Conservation (phyloP, 1,140 invertebrate genomes). For the Drosophila azteca region DNA sequence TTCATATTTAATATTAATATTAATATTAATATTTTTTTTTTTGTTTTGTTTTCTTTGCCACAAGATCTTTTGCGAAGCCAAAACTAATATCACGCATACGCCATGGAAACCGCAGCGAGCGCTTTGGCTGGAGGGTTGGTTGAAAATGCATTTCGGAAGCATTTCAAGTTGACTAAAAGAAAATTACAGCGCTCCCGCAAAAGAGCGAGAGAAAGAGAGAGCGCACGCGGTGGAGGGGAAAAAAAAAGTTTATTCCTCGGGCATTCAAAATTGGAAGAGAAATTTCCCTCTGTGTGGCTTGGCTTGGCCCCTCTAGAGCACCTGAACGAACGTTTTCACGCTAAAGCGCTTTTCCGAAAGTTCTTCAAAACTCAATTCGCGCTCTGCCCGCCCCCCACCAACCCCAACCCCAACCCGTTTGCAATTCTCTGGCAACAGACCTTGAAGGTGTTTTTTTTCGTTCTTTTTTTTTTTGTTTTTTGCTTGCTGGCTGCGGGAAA, state of each 20-base stretch:
- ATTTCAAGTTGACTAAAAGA: slow-evolving; percentile 75
- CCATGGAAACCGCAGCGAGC: slow-evolving; percentile 32
- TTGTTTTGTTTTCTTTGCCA: slow-evolving; percentile 24
- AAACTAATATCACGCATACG: slow-evolving; percentile 76
- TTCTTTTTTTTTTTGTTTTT: not conserved
- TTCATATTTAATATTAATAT: slow-evolving; percentile 3
- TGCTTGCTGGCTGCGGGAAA: slow-evolving; percentile 23
- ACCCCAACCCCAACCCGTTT: not conserved
- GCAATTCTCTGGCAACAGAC: slow-evolving; percentile 37
- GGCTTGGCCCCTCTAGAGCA: not conserved
- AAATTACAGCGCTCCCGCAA: slow-evolving; percentile 57
- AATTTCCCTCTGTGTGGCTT: slow-evolving; percentile 14
- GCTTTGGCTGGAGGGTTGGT: slow-evolving; percentile 14
- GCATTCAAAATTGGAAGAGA: slow-evolving; percentile 44
- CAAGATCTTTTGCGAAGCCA: slow-evolving; percentile 48
- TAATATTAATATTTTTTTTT: too few relatives aligned
- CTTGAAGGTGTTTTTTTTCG: slow-evolving; percentile 58
- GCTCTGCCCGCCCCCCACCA: slow-evolving; percentile 1
- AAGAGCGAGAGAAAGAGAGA: not conserved
- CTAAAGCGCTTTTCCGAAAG: slow-evolving; percentile 75
- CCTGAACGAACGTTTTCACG: slow-evolving; percentile 65
- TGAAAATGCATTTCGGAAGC: slow-evolving; percentile 70
- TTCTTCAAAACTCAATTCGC: slow-evolving; percentile 72
- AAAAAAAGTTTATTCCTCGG: slow-evolving; percentile 33
- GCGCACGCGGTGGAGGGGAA: slow-evolving; percentile 5